Evolutionary conservation across 1,140 invertebrate species (phyloP).

Genomic region (Acromyrmex charruanus): DNA sequence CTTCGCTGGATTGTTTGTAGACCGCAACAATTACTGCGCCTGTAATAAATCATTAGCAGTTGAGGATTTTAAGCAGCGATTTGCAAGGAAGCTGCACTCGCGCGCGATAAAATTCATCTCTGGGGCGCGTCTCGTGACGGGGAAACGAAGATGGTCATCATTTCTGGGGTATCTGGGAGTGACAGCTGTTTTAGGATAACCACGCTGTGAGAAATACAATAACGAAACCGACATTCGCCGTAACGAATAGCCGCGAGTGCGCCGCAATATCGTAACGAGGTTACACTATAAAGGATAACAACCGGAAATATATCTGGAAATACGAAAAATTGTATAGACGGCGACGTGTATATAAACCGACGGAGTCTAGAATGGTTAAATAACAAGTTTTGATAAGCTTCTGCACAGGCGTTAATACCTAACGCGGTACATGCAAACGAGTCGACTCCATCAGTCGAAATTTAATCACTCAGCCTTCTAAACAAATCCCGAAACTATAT

Average conservation of each 20-base stretch:
- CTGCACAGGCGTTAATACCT: background rate
- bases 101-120: slow-evolving; percentile 62
- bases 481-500: background rate
- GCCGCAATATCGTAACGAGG: slow-evolving; percentile 35
- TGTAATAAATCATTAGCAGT: slow-evolving; percentile 49
- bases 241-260: slow-evolving; percentile 54
- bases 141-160: slow-evolving; percentile 63
- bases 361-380: slow-evolving; percentile 15
- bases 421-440: background rate
- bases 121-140: slow-evolving; percentile 1
- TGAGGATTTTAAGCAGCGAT: slow-evolving; percentile 21
- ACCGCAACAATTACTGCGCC: slow-evolving; percentile 27
- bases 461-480: background rate
- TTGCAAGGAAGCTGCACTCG: slow-evolving; percentile 5
- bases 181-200: slow-evolving; percentile 66
- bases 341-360: slow-evolving; percentile 4
- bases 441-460: background rate
- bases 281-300: slow-evolving; percentile 25
- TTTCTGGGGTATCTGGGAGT: slow-evolving; percentile 56
- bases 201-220: slow-evolving; percentile 49
- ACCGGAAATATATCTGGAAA: slow-evolving; percentile 43
- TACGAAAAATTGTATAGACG: slow-evolving; percentile 44
- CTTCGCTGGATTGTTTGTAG: background rate
- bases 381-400: slow-evolving; percentile 42
- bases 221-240: slow-evolving; percentile 61